Base-by-base conservation (phyloP, 2,888 invertebrate genomes). In the Leptopterna dolabrata region DNA sequence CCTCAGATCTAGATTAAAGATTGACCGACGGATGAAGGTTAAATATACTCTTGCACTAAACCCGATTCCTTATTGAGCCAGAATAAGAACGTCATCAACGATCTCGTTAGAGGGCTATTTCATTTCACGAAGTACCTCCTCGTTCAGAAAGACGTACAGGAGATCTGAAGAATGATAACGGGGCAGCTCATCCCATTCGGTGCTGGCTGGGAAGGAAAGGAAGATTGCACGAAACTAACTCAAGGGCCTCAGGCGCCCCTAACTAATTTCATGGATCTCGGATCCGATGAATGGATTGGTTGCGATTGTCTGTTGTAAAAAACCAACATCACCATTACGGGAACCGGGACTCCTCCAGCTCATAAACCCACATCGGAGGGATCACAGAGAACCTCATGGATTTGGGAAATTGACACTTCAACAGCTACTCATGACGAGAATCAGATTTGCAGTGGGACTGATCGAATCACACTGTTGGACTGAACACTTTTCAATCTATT, bases 211-310 rank as follows among this genome's bases (percentile, higher is more conserved):
- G 24, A 24, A 11, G 24, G 6, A 6, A 63, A 63, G 24, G 19
- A 13, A 11, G 24, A 2, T 63, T 9, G 7, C 63, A 63, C 63
- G 63, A 63, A 63, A 24, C 63, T 63, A 19, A 63, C 9, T 63
- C 24, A 7, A 63, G 63, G 63, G 9, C 63, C 63, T 63, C 4
- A 63, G 63, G 63, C 63, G 24, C 11, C 63, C 63, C 9, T 63
- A 63, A 63, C 63, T 63, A 63, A 63, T 63, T 24, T 63, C 63
- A 63, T 63, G 63, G 63, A 63, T 63, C 63, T 63, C 24, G 63
- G 19, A 63, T 63, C 63, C 24, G 63, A 63, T 63, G 63, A 63
- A 63, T 63, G 63, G 63, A 63, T 27, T 63, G 63, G 63, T 63
- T 24, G 63, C 63, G 63, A 63, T 63, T 63, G 24, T 63, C 63